These are phyloP conservation scores for Hofmannophila pseudospretella DNA, from an alignment of 2,888 invertebrate genomes.

Conservation along the genomic window DNA sequence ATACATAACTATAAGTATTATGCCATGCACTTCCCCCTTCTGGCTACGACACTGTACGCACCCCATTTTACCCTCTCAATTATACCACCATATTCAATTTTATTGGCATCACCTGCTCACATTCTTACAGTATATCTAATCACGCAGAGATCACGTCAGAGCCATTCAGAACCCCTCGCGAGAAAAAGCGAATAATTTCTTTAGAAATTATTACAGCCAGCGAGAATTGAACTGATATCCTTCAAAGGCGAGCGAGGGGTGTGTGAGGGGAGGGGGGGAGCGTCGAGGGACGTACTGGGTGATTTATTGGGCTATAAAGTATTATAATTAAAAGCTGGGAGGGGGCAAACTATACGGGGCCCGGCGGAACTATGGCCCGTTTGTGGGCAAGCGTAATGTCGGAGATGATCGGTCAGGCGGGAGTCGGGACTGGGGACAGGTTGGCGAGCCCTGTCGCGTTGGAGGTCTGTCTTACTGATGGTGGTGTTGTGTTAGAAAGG, in stretches of 20 bases:
- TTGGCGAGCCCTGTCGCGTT: not conserved
- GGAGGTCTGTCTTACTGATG: too few species aligned
- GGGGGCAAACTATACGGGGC: conserved; percentile 65
- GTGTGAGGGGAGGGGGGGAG: conserved; percentile 37
- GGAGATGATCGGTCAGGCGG: conserved; percentile 22
- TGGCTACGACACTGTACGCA: too few species aligned
- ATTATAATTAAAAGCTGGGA: conserved; percentile 85
- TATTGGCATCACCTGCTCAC: conserved; percentile 16
- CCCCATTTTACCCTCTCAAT: too few species aligned
- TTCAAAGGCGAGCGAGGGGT: conserved; percentile 55
- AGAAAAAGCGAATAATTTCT: conserved; percentile 78
- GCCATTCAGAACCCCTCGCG: conserved; percentile 16
- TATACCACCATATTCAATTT: conserved; percentile 8
- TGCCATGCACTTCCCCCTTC: too few species aligned
- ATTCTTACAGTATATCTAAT: conserved; percentile 2
- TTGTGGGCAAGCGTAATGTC: conserved; percentile 23
- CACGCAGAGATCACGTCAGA: conserved; percentile 18
- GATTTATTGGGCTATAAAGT: conserved; percentile 89
- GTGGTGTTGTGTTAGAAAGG: not conserved
- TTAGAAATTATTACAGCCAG: conserved; percentile 81
- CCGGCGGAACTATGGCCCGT: conserved; percentile 55
- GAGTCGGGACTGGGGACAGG: too few species aligned
- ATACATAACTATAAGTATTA: too few species aligned
- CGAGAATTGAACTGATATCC: conserved; percentile 84
- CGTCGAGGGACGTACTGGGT: conserved; percentile 68